These are phyloP conservation scores for Dryadula phaetusa DNA, from an alignment of 2,888 invertebrate genomes.

Conservation along the genomic window DNA sequence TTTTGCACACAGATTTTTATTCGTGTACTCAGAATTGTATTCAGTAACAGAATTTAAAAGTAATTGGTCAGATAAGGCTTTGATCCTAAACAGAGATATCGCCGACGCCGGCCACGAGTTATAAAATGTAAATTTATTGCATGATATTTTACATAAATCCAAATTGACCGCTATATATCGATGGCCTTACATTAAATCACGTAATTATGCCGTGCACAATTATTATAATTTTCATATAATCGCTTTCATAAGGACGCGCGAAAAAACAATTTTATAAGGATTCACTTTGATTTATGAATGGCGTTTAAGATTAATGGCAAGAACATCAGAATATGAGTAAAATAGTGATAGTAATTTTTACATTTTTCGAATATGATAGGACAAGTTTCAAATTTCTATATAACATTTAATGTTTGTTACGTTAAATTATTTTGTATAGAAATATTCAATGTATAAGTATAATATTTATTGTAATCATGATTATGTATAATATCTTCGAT, in stretches of 20 bases:
- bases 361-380: slow-evolving; percentile 3
- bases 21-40: slow-evolving; percentile 34
- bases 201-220: slow-evolving; percentile 79
- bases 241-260: slow-evolving; percentile 79
- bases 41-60: slow-evolving; percentile 32
- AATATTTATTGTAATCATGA: not conserved
- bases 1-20: not conserved
- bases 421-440: not conserved
- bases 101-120: slow-evolving; percentile 67
- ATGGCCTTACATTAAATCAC: slow-evolving; percentile 76
- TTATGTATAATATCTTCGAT: slow-evolving; percentile 1
- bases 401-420: no score
- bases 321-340: slow-evolving; percentile 50
- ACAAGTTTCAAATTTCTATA: no score
- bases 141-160: slow-evolving; percentile 82
- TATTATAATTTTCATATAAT: slow-evolving; percentile 84
- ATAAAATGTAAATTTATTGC: slow-evolving; percentile 83
- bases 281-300: slow-evolving; percentile 73
- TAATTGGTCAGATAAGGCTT: slow-evolving; percentile 36
- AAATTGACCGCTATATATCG: slow-evolving; percentile 76
- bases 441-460: not conserved
- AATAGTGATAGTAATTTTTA: slow-evolving; percentile 2
- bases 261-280: slow-evolving; percentile 77
- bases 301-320: slow-evolving; percentile 60
- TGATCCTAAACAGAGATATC: slow-evolving; percentile 74